These are phyloP conservation scores for Phalera bucephala DNA, from an alignment of 2,888 invertebrate genomes.

Conservation along the genomic window DNA sequence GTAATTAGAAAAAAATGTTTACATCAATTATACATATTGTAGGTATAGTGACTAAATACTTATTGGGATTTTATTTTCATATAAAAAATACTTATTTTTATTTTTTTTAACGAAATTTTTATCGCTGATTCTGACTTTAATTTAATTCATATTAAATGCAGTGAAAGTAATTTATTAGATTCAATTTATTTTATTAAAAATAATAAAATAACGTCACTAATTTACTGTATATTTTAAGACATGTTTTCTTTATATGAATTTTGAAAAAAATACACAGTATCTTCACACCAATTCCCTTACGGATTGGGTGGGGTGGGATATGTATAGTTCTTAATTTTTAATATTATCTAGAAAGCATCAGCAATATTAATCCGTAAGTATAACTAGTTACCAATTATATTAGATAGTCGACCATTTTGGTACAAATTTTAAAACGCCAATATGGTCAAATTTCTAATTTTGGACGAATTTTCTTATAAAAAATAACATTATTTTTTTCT, in stretches of 20 bases:
- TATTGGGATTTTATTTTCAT: conserved; percentile 42
- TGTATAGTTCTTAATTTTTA: too few species aligned
- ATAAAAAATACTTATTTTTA: conserved; percentile 38
- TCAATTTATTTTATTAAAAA: too few species aligned
- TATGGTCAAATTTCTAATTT: conserved; percentile 75
- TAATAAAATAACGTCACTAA: too few species aligned
- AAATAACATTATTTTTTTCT: conserved; percentile 32
- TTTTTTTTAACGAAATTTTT: conserved; percentile 25
- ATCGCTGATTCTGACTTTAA: conserved; percentile 16
- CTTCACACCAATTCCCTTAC: too few species aligned
- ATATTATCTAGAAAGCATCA: too few species aligned
- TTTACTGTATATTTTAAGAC: too few species aligned
- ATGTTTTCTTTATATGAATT: too few species aligned
- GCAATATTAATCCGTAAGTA: neutral
- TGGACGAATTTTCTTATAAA: conserved; percentile 41
- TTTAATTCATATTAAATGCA: too few species aligned
- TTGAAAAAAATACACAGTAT: too few species aligned
- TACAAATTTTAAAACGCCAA: conserved; percentile 40
- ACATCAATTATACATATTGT: conserved; percentile 51
- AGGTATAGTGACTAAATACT: conserved; percentile 59
- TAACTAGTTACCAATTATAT: conserved; percentile 56
- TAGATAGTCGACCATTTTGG: conserved; percentile 75
- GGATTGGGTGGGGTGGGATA: too few species aligned
- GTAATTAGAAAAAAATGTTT: conserved; percentile 52
- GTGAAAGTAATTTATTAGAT: too few species aligned